These are phyloP conservation scores for Eulacestoma nigropectus DNA, from an alignment of 2,113 vertebrate species.

Conservation along the genomic window DNA sequence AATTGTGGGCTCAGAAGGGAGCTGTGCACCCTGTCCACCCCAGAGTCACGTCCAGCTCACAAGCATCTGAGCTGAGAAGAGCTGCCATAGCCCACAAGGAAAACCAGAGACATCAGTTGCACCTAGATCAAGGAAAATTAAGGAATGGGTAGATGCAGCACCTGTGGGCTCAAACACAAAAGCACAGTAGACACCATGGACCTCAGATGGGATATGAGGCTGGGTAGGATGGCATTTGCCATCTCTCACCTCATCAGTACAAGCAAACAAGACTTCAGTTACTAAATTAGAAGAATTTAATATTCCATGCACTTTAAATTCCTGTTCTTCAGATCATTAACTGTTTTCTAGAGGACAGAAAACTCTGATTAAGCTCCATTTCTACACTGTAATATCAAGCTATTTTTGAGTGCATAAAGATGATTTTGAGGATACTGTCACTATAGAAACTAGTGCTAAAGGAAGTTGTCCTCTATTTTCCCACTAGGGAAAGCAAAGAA, in stretches of 20 bases:
- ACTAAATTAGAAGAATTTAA: not conserved
- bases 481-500: not conserved
- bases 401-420: constrained; percentile 35
- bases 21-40: not conserved
- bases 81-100: not conserved
- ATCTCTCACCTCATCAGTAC: not conserved
- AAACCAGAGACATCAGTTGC: not conserved
- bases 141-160: not conserved
- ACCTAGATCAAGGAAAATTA: not conserved
- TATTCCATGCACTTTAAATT: constrained; percentile 1
- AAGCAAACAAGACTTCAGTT: not conserved
- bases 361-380: not conserved
- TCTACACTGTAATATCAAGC: not conserved
- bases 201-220: not conserved
- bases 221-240: not conserved
- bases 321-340: not conserved
- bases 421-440: constrained; percentile 30
- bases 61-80: not conserved
- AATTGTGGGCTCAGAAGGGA: not conserved
- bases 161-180: not conserved
- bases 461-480: not conserved
- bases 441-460: constrained; percentile 57
- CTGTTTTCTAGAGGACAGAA: not conserved
- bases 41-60: not conserved
- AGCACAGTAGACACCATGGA: not conserved